Evolutionary conservation across 92 coral and sea anemone species (phyloP).

Genomic region (Muricea muricata): DNA sequence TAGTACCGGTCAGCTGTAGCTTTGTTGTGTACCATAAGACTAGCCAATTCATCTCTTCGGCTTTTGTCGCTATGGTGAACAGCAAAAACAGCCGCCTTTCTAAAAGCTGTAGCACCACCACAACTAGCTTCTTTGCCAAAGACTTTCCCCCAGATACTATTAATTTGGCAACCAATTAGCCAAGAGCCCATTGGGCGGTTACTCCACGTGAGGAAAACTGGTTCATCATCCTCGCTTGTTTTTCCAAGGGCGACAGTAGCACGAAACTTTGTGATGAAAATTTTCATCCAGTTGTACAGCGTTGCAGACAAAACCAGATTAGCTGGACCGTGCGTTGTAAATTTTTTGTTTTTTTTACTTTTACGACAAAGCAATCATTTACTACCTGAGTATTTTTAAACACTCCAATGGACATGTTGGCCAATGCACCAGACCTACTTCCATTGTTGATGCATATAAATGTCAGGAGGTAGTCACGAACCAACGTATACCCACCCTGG

Average conservation of each 20-base stretch:
- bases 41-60: background rate
- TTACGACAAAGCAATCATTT: background rate
- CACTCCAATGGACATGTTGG: background rate
- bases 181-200: no score
- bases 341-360: background rate
- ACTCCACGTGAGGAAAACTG: no score
- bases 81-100: background rate
- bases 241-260: no score
- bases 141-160: background rate
- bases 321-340: background rate
- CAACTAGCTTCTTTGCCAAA: background rate
- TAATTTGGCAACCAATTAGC: background rate
- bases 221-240: no score
- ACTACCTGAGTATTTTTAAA: background rate
- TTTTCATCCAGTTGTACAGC: no score
- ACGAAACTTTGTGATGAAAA: no score
- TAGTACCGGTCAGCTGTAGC: background rate
- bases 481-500: background rate
- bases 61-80: background rate
- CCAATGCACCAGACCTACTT: background rate
- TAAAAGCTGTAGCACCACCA: background rate
- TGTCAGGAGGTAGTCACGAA: background rate
- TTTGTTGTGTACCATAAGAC: background rate
- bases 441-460: background rate
- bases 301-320: no score